These are phyloP conservation scores for Acleris literana DNA, from an alignment of 2,888 invertebrate species.

Conservation along the genomic window DNA sequence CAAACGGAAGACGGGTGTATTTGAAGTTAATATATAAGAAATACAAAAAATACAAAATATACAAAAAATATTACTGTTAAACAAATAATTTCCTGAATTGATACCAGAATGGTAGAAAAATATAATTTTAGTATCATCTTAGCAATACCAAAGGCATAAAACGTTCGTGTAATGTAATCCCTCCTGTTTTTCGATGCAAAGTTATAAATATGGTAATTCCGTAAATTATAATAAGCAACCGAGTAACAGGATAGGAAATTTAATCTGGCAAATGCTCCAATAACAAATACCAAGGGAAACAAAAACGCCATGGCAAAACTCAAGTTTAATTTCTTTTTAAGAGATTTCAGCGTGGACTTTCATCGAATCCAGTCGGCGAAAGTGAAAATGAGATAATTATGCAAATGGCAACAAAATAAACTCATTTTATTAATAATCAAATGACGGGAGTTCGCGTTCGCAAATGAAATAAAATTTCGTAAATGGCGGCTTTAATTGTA, in stretches of 20 bases:
- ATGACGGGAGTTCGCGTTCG: conserved; percentile 75
- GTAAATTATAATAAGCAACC: conserved; percentile 33
- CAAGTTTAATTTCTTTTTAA: conserved; percentile 72
- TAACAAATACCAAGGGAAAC: conserved; percentile 48
- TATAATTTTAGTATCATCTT: background rate
- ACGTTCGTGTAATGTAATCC: conserved; percentile 21
- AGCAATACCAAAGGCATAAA: background rate
- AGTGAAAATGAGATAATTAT: conserved; percentile 81
- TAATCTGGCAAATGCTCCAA: conserved; percentile 36
- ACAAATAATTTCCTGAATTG: no score
- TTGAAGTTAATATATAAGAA: no score
- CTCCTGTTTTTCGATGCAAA: conserved; percentile 13
- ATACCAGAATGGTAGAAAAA: background rate
- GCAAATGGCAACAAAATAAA: conserved; percentile 80
- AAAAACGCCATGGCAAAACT: conserved; percentile 55
- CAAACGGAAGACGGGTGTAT: no score
- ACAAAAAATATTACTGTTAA: no score
- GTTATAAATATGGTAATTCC: conserved; percentile 28
- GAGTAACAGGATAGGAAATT: conserved; percentile 30
- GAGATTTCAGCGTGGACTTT: conserved; percentile 62
- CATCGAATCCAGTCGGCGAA: conserved; percentile 63
- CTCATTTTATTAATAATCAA: conserved; percentile 81
- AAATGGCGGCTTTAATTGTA: conserved; percentile 79
- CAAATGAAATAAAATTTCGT: conserved; percentile 77
- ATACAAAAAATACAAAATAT: no score